Conservation (phyloP, 2,888 invertebrate species). For the Siphonodentalium dalli region DNA sequence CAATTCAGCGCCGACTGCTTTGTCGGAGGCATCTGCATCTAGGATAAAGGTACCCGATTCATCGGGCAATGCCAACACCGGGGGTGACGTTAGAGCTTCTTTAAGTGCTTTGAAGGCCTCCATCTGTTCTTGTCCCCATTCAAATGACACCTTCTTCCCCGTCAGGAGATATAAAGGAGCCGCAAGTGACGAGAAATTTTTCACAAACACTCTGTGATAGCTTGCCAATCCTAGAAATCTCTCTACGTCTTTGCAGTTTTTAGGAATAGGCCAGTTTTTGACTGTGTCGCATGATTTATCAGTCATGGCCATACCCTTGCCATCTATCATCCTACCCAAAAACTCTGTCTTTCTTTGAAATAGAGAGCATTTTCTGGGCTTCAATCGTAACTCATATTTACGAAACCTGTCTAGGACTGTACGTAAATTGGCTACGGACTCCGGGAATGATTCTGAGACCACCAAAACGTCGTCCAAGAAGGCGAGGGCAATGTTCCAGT, state of each 20-base stretch:
- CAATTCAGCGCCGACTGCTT: constrained; percentile 6
- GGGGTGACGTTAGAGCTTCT: neutral
- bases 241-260: neutral
- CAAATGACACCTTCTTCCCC: neutral
- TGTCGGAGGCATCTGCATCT: constrained; percentile 7
- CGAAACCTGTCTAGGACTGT: constrained; percentile 20
- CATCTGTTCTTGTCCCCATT: neutral
- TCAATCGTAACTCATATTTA: constrained; percentile 16
- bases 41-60: neutral
- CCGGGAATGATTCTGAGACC: constrained; percentile 3
- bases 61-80: neutral
- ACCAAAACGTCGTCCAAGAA: constrained; percentile 25
- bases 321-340: constrained; percentile 14
- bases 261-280: constrained; percentile 5
- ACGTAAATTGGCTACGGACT: constrained; percentile 10
- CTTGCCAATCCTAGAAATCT: neutral
- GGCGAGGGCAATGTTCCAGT: constrained; percentile 15
- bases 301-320: constrained; percentile 8
- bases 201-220: neutral
- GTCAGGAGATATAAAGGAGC: no score
- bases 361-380: constrained; percentile 29
- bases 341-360: constrained; percentile 23
- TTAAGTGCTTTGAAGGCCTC: neutral
- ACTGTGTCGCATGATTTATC: constrained; percentile 2
- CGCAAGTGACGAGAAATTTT: neutral